Evolutionary conservation across 2,113 vertebrate species (phyloP).

Genomic region (Calyptommatus sinebrachiatus): DNA sequence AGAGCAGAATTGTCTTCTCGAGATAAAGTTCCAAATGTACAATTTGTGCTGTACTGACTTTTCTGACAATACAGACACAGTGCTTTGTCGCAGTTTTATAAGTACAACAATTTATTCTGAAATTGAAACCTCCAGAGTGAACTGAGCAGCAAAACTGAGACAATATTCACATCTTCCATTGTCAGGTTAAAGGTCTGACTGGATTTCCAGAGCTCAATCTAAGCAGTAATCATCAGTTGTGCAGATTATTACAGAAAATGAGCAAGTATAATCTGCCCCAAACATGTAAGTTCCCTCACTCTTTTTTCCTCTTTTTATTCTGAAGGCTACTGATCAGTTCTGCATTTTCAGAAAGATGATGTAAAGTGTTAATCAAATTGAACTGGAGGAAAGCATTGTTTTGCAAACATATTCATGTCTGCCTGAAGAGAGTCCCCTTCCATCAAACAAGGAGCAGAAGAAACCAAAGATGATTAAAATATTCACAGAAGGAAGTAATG

Average conservation of each 20-base stretch:
- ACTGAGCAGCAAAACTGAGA: conserved; percentile 47
- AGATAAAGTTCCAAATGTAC: conserved; percentile 70
- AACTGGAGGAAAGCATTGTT: not conserved
- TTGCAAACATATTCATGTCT: not conserved
- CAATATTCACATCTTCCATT: conserved; percentile 44
- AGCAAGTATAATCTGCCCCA: conserved; percentile 19
- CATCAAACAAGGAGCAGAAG: not conserved
- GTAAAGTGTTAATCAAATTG: conserved; percentile 20
- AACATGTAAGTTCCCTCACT: conserved; percentile 18
- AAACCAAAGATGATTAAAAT: not conserved
- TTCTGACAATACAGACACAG: conserved; percentile 69
- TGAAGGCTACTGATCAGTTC: not conserved
- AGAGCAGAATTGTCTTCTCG: conserved; percentile 69
- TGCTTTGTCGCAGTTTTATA: conserved; percentile 68
- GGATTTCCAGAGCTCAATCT: conserved; percentile 53
- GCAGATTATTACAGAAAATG: conserved; percentile 49
- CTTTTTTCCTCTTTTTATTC: conserved; percentile 1
- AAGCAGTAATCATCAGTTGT: conserved; percentile 45
- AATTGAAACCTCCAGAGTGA: conserved; percentile 63
- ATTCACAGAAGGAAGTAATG: not conserved
- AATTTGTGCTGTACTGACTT: conserved; percentile 72
- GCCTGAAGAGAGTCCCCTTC: not conserved
- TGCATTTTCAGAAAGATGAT: not conserved
- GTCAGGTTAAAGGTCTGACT: conserved; percentile 47
- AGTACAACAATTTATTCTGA: conserved; percentile 71